These are phyloP conservation scores for Crenichthys baileyi DNA, from an alignment of 2,797 vertebrate species.

Conservation along the genomic window DNA sequence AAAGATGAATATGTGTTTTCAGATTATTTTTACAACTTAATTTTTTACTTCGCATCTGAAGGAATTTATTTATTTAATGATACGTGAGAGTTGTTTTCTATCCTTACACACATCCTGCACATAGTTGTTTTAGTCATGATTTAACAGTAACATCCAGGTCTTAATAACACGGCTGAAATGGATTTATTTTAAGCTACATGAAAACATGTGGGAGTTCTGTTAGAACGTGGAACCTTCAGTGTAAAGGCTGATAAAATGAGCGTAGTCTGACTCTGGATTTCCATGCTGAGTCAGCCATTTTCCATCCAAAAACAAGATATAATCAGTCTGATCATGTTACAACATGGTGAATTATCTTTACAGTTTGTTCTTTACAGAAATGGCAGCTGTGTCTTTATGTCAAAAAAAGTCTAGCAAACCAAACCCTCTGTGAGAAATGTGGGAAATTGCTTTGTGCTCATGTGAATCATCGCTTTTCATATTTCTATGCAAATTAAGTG, in stretches of 20 bases:
- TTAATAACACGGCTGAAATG: background rate
- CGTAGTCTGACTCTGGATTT: background rate
- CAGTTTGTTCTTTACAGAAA: background rate
- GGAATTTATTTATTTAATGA: background rate
- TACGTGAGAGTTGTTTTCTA: too few species aligned
- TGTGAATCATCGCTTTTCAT: constrained; percentile 23
- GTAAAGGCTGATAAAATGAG: background rate
- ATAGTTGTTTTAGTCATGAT: background rate
- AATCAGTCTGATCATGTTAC: background rate
- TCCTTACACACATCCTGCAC: background rate
- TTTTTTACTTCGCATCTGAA: too few species aligned
- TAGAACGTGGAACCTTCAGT: background rate
- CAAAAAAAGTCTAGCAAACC: constrained; percentile 5
- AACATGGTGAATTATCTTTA: background rate
- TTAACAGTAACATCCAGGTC: background rate
- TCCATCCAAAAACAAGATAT: background rate
- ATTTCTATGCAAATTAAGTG: constrained; percentile 20
- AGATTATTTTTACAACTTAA: too few species aligned
- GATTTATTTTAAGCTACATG: background rate
- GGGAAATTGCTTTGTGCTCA: constrained; percentile 12
- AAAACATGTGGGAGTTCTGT: background rate
- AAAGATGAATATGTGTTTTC: too few species aligned
- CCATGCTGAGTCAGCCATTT: background rate
- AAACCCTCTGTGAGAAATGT: constrained; percentile 27
- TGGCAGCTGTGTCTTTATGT: background rate